Base-by-base conservation (phyloP, 2,113 vertebrate species). In the Neogale vison region DNA sequence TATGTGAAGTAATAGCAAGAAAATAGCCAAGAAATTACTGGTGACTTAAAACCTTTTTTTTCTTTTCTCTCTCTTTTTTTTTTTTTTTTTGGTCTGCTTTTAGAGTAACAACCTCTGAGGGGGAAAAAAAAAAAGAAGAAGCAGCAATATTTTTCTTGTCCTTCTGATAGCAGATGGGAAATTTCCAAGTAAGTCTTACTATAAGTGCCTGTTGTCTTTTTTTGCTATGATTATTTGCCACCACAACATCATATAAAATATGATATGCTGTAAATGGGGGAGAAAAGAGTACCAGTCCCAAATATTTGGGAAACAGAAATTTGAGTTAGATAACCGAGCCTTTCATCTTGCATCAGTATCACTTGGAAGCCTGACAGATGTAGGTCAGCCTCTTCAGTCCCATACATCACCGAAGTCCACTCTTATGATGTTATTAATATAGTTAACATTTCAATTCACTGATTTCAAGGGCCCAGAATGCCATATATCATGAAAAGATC, bases 401-500 rank as follows among this genome's bases (percentile, higher is more conserved):
- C 79, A 8, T 45, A 6, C 63, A 74, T 90, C 96, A 98, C 67
- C 63, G 59, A 97, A 87, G 50, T 96, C 86, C 57, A 87, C 11
- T 81, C 4, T 74, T 87, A 2, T 0, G n/a, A 39, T 67, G 77
- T 97, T 74, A 95, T 81, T 86, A 96, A 97, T 57, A 34, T 74
- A 74, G 45, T 45, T 95, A 95, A 74, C 81, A 91, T 97, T 96
- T 95, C 77, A 85, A 57, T 95, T 57, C 55, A 36, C 31, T 90
- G 67, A 95, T 90, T 81, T 88, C 52, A 79, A 83, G 47, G 6
- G 26, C 24, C 26, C 13, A 34, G 34, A 50, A 77, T 84, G 20
- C 17, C 57, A 93, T 69, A 34, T 79, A 82, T 94, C 57, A 77
- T 80, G 42, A 57, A 90, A 96, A 61, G 76, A 87, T 89, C 36